Percentiles rank a stretch among this genome's conserved stretches.
Conservation (phyloP, 1,140 invertebrate species). For the Hyposmocoma kahamanoa region DNA sequence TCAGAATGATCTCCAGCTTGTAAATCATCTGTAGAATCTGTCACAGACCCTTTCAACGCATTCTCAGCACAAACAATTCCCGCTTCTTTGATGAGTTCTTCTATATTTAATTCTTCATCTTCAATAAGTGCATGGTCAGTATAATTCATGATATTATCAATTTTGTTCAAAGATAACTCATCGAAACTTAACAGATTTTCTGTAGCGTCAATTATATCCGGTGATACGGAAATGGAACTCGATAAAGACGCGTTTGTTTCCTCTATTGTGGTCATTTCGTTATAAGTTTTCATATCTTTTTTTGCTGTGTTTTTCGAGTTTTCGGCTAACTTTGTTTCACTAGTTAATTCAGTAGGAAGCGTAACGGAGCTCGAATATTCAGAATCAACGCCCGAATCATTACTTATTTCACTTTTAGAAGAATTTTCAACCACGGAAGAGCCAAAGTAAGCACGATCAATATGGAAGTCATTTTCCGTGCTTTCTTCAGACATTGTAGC, state of each 20-base stretch:
- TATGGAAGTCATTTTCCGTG: slow-evolving; percentile 26
- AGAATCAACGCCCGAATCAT: slow-evolving; percentile 46
- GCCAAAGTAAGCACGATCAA: slow-evolving; percentile 42
- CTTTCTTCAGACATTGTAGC: slow-evolving; percentile 40
- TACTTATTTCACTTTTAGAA: slow-evolving; percentile 25
- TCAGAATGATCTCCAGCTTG: neutral
- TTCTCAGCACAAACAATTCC: neutral
- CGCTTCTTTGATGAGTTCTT: neutral
- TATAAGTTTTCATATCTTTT: neutral
- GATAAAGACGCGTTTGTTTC: slow-evolving; percentile 9
- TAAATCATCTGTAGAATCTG: neutral
- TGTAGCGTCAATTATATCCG: neutral
- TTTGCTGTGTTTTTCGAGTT: slow-evolving; percentile 8
- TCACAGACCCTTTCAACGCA: neutral
- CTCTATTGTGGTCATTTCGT: neutral
- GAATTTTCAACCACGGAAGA: slow-evolving; percentile 33
- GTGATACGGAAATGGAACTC: neutral
- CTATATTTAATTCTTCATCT: neutral
- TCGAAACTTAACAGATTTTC: neutral
- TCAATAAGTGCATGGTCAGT: neutral
- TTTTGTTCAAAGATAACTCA: neutral
- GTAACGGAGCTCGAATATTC: slow-evolving; percentile 26
- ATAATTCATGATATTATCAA: neutral
- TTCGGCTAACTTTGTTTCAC: slow-evolving; percentile 28
- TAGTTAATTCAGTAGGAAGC: slow-evolving; percentile 26